phyloP scores from a whole-genome alignment of 2,797 vertebrate species.

The Harpagifer antarcticus region DNA sequence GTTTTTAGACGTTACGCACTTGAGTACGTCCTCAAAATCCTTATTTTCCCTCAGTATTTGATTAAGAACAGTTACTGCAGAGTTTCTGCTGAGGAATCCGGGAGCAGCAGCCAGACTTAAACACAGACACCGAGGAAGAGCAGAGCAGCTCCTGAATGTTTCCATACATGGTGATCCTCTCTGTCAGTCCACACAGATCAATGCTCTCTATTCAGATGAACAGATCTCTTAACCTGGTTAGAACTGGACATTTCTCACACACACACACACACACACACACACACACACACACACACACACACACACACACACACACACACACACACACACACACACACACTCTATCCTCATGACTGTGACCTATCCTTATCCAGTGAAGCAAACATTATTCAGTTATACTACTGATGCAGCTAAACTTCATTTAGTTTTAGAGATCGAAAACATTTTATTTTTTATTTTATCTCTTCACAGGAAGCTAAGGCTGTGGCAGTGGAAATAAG shows the following conservation, averaged over 20 bases:
- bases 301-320: too few relatives aligned
- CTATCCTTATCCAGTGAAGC: not conserved
- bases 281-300: too few relatives aligned
- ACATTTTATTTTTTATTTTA: not conserved
- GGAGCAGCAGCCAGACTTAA: slow-evolving; percentile 40
- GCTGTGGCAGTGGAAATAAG: not conserved
- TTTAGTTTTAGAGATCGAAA: not conserved
- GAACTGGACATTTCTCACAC: not conserved
- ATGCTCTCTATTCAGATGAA: not conserved
- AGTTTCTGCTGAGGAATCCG: slow-evolving; percentile 52
- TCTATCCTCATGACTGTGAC: too few relatives aligned
- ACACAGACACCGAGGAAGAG: slow-evolving; percentile 25
- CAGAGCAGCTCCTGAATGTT: slow-evolving; percentile 12
- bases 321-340: not conserved
- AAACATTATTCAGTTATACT: not conserved
- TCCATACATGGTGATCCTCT: slow-evolving; percentile 62
- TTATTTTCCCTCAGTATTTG: slow-evolving; percentile 16
- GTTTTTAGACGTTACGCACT: not conserved
- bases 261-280: too few relatives aligned
- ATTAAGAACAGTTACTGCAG: slow-evolving; percentile 47
- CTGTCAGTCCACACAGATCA: slow-evolving; percentile 31
- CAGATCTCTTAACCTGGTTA: not conserved
- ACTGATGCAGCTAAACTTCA: not conserved
- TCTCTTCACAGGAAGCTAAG: not conserved
- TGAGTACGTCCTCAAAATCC: not conserved